Evolutionary conservation across 2,113 vertebrate species (phyloP), one percentile per base, ranked within the genome.

Genomic region (Microcebus jonahi): DNA sequence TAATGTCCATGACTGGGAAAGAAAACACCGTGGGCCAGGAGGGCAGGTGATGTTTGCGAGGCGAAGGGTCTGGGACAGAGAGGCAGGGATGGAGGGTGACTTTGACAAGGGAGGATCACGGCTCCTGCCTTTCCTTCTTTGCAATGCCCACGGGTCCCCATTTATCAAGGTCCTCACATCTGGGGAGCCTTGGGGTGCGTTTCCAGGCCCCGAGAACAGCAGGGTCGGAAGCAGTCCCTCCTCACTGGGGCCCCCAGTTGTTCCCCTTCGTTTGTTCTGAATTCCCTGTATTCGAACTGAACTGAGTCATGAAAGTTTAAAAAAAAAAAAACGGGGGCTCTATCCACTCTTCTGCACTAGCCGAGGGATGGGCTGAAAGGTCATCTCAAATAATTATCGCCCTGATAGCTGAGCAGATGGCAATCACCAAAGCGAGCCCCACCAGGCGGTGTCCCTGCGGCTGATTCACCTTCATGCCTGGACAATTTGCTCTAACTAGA

Each of bases 391-490:
- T 81, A 80, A 93, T 83, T 77, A 82, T 83, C 80, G 5, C 76
- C 79, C 81, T 31, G 93, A 88, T 81, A 50, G 65, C 11, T 48
- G 76, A 97, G 88, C 97, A 95, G 91, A 96, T 92, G 93, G 89
- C 71, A 45, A 81, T 85, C 34, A 25, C 57, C 91, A 48, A 53
- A 20, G 29, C 48, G 9, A 34, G 27, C 63, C 67, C 65, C 2
- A 17, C 88, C 88, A 14, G 80, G 53, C 59, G 14, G 86, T 15
- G 0, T 31, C 82, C 59, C 96, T 17, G 77, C 11, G 34, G 73
- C 71, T 90, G 50, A 86, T 93, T 97, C 83, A 82, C 95, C 95
- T 95, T 96, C 97, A 96, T 61, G 87, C 79, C 92, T 27, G 90
- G 90, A 75, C 83, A 75, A 17, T 89, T 81, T 45, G 29, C 59